A percentile compares a stretch with the other conserved stretches of the same genome.
phyloP scores from a whole-genome alignment of 2,797 vertebrate genomes.

The Eremophila alpestris region DNA sequence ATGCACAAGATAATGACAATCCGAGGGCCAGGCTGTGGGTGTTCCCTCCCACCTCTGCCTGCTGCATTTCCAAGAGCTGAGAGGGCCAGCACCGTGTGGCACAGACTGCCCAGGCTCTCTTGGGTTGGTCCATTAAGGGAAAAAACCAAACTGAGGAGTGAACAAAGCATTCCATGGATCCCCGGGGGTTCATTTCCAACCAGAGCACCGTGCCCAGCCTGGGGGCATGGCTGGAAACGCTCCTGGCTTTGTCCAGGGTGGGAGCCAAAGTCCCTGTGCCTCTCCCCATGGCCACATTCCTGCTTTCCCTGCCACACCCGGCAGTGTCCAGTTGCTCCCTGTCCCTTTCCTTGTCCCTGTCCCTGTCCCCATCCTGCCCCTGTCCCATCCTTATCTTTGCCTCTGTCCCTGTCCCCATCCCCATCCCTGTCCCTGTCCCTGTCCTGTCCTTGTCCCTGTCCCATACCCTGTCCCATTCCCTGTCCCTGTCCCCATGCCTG shows the following conservation, averaged over 20 bases:
- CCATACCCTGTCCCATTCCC: too few species aligned
- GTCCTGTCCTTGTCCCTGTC: too few species aligned
- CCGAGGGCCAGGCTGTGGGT: not conserved
- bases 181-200: not conserved
- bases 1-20: rapidly evolving
- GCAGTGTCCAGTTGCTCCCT: not conserved
- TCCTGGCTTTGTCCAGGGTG: not conserved
- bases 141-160: not conserved
- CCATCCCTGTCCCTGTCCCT: too few species aligned
- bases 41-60: not conserved
- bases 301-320: not conserved
- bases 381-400: not conserved
- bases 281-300: not conserved
- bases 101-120: not conserved
- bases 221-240: not conserved
- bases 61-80: not conserved
- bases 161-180: rapidly evolving
- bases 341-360: not conserved
- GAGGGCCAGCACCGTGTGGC: not conserved
- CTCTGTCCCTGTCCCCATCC: too few species aligned
- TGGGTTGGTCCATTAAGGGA: not conserved
- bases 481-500: too few species aligned
- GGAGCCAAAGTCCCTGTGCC: rapidly evolving
- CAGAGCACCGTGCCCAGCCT: not conserved
- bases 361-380: too few species aligned